These are phyloP conservation scores for Oryzias woworae DNA, from an alignment of 2,113 vertebrate genomes.

Conservation along the genomic window DNA sequence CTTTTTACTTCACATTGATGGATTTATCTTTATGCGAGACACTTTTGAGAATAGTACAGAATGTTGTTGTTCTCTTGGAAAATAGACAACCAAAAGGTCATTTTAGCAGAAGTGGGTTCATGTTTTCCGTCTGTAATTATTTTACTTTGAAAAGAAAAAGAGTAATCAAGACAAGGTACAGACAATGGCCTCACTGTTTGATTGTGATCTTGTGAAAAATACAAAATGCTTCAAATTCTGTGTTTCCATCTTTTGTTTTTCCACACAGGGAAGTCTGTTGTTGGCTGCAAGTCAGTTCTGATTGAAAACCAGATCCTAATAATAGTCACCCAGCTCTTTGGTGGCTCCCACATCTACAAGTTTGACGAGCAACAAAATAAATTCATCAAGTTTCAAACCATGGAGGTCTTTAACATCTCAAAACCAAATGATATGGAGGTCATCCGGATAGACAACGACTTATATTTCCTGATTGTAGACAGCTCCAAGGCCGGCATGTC, in stretches of 20 bases:
- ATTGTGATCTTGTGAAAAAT: background rate
- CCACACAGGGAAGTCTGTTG: slow-evolving; percentile 89
- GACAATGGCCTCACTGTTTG: background rate
- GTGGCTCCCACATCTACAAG: slow-evolving; percentile 94
- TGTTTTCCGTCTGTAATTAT: no score
- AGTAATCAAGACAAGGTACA: no score
- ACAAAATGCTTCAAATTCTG: background rate
- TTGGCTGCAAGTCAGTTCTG: slow-evolving; percentile 92
- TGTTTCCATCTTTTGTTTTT: slow-evolving; percentile 1
- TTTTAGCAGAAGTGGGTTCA: no score
- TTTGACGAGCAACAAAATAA: slow-evolving; percentile 94
- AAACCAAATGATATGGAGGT: slow-evolving; percentile 97
- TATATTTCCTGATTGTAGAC: slow-evolving; percentile 94
- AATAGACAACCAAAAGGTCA: no score
- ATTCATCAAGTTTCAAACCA: slow-evolving; percentile 95
- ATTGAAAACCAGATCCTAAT: slow-evolving; percentile 91
- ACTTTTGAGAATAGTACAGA: no score
- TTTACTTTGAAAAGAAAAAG: no score
- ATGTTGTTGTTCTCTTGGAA: no score
- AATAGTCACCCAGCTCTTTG: slow-evolving; percentile 95
- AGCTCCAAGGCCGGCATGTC: slow-evolving; percentile 96
- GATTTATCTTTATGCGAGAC: no score
- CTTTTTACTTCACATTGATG: no score
- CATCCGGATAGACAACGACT: slow-evolving; percentile 89
- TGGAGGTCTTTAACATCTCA: slow-evolving; percentile 93